Evolutionary conservation across 1,140 invertebrate species (phyloP), one percentile per base, ranked within the genome.

Genomic region (Mizuhopecten yessoensis): DNA sequence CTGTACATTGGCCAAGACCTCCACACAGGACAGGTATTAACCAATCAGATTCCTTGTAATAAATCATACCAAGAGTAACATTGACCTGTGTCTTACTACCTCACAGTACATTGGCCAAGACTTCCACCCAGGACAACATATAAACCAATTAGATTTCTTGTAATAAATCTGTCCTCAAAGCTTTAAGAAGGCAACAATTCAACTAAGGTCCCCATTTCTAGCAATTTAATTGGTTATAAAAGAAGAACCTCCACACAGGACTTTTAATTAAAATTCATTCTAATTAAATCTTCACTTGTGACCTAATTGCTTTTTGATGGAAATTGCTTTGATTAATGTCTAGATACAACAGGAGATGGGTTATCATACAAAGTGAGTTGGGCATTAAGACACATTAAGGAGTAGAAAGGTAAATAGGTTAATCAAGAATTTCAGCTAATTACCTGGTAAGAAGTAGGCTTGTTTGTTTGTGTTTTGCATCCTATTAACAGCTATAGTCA

Each of bases 91-190:
- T 0, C 23, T 75, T 29, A 17, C 17, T 17, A 75, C 23, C 57
- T 75, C 57, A 75, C 11, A 75, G 57, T 75, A n/a, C 57, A n/a
- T 75, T 75, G n/a, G 57, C n/a, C 57, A 29, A 75, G 57, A 75
- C 57, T n/a, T 75, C 57, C 57, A 75, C n/a, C 3, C 1, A 75
- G n/a, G 3, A 75, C n/a, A 29, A 5, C n/a, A 75, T 75, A 75
- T 75, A 75, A 75, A 75, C 23, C 57, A 75, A 75, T 75, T n/a
- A 75, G 57, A 9, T 29, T 75, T n/a, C n/a, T 29, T 75, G 20
- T 3, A 75, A 9, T 75, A 17, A 75, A 75, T 3, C 57, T 75
- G 57, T 75, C 57, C n/a, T 29, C 57, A 29, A 29, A 75, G 57
- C 11, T 49, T 49, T 17, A n/a, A 13, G 36, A 13, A 39, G 36